These are phyloP conservation scores for Umimayanthus kanabou DNA, from an alignment of 92 coral and sea anemone genomes.

Conservation along the genomic window DNA sequence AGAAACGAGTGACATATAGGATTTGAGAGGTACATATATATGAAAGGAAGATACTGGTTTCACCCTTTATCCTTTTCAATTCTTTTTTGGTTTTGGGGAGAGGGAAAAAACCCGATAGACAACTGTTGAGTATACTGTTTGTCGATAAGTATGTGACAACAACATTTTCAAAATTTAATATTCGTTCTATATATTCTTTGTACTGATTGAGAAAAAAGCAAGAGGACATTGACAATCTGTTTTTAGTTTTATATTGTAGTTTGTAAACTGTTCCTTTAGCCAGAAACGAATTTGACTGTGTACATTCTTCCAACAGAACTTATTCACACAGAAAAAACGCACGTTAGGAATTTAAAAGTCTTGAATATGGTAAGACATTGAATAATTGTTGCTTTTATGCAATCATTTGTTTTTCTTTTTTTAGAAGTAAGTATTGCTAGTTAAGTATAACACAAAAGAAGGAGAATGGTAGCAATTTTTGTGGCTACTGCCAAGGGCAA, in stretches of 20 bases:
- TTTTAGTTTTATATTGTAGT: not conserved
- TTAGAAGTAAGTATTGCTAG: not conserved
- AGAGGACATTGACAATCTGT: not conserved
- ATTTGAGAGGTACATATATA: not conserved
- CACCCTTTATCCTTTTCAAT: not conserved
- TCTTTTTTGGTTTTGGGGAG: not conserved
- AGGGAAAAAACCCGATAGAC: not conserved
- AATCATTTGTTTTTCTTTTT: no score
- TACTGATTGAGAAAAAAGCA: not conserved
- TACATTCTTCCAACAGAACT: conserved; percentile 73
- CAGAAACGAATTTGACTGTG: not conserved
- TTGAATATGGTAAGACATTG: conserved; percentile 72
- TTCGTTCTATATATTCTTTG: not conserved
- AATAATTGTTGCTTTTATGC: not conserved
- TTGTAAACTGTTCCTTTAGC: not conserved
- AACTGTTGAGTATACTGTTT: not conserved
- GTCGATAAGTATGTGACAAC: not conserved
- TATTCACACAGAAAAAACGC: conserved; percentile 95
- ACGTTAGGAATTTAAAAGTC: conserved; percentile 96
- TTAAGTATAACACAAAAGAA: no score
- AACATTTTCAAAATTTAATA: no score
- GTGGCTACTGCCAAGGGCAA: no score
- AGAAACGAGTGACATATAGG: not conserved
- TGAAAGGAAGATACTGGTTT: not conserved
- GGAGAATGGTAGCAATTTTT: not conserved